phyloP scores from a whole-genome alignment of 2,888 invertebrate species.

The Eucera pruinosa region DNA sequence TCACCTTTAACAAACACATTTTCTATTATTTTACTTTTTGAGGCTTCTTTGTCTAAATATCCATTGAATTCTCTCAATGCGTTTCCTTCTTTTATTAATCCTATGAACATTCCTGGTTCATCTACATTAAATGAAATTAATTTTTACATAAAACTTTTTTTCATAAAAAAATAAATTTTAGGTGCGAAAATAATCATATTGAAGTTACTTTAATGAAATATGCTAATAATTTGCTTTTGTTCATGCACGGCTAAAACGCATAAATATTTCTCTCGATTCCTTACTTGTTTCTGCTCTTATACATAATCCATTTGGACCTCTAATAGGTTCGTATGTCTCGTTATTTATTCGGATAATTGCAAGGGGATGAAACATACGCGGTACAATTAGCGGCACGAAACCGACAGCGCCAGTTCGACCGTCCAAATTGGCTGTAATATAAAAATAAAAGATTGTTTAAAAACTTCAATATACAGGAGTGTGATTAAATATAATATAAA shows the following conservation, averaged over 20 bases:
- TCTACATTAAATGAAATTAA: conserved; percentile 84
- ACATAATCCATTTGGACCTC: conserved; percentile 94
- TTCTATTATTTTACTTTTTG: conserved; percentile 87
- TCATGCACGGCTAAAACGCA: background rate
- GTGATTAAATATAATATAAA: too few relatives aligned
- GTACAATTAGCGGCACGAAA: conserved; percentile 86
- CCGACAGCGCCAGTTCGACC: conserved; percentile 89
- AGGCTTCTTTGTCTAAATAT: conserved; percentile 87
- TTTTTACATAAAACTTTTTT: background rate
- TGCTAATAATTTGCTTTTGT: too few relatives aligned
- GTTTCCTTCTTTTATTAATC: conserved; percentile 88
- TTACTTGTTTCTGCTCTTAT: conserved; percentile 83
- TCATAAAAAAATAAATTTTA: background rate
- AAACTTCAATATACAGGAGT: too few relatives aligned
- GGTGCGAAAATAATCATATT: too few relatives aligned
- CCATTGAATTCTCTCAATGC: conserved; percentile 90
- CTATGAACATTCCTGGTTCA: conserved; percentile 94
- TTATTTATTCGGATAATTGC: conserved; percentile 95
- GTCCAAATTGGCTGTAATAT: conserved; percentile 87
- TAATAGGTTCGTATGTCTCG: conserved; percentile 93
- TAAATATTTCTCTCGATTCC: background rate
- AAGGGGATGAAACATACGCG: conserved; percentile 92
- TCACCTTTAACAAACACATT: conserved; percentile 89
- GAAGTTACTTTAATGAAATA: too few relatives aligned
- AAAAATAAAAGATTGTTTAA: conserved; percentile 32